Conservation (phyloP, 2,113 vertebrate species). For the Globicephala melas region DNA sequence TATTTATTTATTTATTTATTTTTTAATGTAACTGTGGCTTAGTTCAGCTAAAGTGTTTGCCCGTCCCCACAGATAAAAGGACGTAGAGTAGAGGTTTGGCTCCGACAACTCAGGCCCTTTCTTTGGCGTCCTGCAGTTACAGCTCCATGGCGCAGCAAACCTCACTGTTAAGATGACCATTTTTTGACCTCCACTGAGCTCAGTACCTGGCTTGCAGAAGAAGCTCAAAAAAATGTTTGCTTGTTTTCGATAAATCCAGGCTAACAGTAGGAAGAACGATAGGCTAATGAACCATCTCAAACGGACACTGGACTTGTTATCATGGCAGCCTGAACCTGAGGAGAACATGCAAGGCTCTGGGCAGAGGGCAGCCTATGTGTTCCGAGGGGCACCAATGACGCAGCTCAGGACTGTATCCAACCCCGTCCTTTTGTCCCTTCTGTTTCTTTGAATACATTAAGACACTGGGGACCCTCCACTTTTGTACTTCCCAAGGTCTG, state of each 20-base stretch:
- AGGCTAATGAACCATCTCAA: not conserved
- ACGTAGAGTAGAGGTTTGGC: not conserved
- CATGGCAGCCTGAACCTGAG: not conserved
- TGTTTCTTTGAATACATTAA: not conserved
- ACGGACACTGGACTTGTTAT: not conserved
- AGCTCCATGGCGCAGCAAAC: not conserved
- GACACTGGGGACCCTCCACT: not conserved
- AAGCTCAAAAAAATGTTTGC: not conserved
- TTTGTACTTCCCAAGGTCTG: not conserved
- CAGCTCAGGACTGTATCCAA: not conserved
- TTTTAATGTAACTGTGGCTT: not conserved
- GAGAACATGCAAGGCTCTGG: fast-evolving
- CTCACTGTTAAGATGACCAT: not conserved
- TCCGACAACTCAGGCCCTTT: not conserved
- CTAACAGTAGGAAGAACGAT: not conserved
- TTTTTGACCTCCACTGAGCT: not conserved
- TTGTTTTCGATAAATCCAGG: not conserved
- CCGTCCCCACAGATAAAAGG: not conserved
- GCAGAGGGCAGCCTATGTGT: too few species aligned
- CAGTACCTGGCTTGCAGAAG: not conserved
- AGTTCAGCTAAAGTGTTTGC: not conserved
- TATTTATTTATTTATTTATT: not conserved
- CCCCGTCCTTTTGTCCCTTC: not conserved
- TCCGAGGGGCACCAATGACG: not conserved
- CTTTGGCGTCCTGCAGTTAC: not conserved